Evolutionary conservation across 2,113 vertebrate genomes (phyloP), one percentile per base, ranked within the genome.

Genomic region (Poeciliopsis turrubarensis): DNA sequence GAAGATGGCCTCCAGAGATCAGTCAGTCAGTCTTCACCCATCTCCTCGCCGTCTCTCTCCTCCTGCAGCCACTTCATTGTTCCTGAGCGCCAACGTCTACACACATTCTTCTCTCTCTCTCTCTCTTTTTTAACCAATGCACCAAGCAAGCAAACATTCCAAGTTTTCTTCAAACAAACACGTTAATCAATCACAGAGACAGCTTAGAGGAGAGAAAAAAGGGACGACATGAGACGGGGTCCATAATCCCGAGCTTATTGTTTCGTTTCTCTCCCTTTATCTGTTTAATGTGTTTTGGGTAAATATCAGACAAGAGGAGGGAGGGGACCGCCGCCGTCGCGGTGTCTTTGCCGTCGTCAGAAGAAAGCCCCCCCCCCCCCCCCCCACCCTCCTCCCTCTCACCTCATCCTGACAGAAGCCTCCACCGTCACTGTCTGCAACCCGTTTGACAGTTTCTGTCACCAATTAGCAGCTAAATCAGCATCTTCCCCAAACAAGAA

Each of bases 381-480:
- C 54, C 77, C 95, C 96, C 97, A 29, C 29, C 29, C 29, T 29
- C 96, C 69, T 83, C 82, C 76, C 82, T 97, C 95, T 95, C 96
- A 97, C 96, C 96, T 97, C 95, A 94, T 96, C 95, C 93, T 94
- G 94, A 96, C 95, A 95, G 96, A 95, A 96, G 95, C 94, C 94
- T 94, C 95, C 77, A 90, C 94, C 92, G 96, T 95, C 95, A 95
- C 95, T 96, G 95, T 94, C 96, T 97, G 97, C 96, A 97, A 96
- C 95, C 95, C 96, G 89, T 95, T 96, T 99, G 97, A 99, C 97
- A 98, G 97, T 96, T 98, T 98, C 97, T 99, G 98, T 99, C 97
- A 97, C 97, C 97, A 99, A 99, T 99, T 99, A 99, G 97, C 97
- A 97, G 96, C 96, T 97, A 98, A 99, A 98, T 98, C 97, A 96